Conservation (phyloP, 1,140 invertebrate species). For the Bradysia coprophila region DNA sequence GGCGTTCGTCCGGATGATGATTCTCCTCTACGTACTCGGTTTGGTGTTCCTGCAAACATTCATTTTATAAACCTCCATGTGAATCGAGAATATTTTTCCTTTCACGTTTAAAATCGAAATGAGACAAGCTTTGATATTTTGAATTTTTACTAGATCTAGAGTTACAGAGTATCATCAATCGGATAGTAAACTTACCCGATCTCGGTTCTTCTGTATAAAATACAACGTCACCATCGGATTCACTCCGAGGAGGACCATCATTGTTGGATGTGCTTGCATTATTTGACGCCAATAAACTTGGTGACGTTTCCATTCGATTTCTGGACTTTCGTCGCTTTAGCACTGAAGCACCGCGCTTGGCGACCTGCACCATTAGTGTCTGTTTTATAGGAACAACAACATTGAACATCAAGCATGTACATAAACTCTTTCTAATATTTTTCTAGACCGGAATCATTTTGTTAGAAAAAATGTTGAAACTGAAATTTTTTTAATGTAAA, state of each 20-base stretch:
- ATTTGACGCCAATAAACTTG: slow-evolving; percentile 10
- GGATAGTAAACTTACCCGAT: slow-evolving; percentile 31
- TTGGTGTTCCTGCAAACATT: slow-evolving; percentile 33
- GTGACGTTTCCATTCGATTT: slow-evolving; percentile 39
- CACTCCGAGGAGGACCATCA: slow-evolving; percentile 19
- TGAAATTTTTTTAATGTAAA: too few relatives aligned
- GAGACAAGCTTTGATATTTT: too few relatives aligned
- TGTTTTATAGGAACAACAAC: slow-evolving; percentile 27
- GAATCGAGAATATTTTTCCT: too few relatives aligned
- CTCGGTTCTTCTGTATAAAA: slow-evolving; percentile 51
- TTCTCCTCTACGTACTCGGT: slow-evolving; percentile 34
- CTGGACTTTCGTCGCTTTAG: slow-evolving; percentile 48
- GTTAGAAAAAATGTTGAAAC: neutral
- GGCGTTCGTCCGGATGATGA: slow-evolving; percentile 27
- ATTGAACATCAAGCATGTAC: slow-evolving; percentile 24
- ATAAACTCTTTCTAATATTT: too few relatives aligned
- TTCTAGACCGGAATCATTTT: too few relatives aligned
- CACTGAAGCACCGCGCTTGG: slow-evolving; percentile 46
- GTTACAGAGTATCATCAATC: too few relatives aligned
- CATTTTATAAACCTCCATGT: too few relatives aligned
- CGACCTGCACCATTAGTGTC: slow-evolving; percentile 50
- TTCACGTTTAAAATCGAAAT: too few relatives aligned
- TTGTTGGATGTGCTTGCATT: slow-evolving; percentile 2
- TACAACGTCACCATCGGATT: slow-evolving; percentile 45
- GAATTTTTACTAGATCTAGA: too few relatives aligned